Evolutionary conservation across 2,888 invertebrate species (phyloP), one percentile per base, ranked within the genome.

Genomic region (Chymomyza caudatula): DNA sequence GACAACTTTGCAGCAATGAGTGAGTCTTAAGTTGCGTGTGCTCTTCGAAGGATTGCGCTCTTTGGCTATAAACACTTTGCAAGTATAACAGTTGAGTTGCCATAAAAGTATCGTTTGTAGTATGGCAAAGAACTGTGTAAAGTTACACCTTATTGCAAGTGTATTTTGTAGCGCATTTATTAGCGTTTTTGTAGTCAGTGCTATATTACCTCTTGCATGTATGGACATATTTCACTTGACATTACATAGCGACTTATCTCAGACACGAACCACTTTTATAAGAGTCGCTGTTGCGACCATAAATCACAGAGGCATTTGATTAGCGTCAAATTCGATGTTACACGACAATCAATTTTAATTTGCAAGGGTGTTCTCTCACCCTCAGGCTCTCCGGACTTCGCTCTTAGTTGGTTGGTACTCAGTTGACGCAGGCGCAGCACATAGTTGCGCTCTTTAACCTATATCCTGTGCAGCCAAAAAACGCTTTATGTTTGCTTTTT

Each of bases 291-390:
- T 60, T 56, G 3, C 42, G 2, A 44, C 23, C 69, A 67, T 67
- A 67, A 73, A 73, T 77, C 69, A 71, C 47, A 57, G 19, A n/a
- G 11, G 37, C 68, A 66, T 76, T 76, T 81, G 65, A 81, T 78
- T 71, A 67, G 67, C 70, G 60, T 71, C 71, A 60, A 37, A 54
- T 60, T 66, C 52, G 15, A 29, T 60, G 57, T 67, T 63, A 64
- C 22, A 37, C 22, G 2, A 58, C 65, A 55, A 73, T 73, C 64
- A 83, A 71, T 72, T 65, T 52, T 4, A 49, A 56, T 67, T 67
- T 65, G 43, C 53, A 5, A 42, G n/a, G 17, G 3, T 8, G 3
- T 17, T 51, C 17, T 17, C 74, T 69, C 69, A 23, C 44, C 53
- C 29, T 52, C 4, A 15, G 56, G 51, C 25, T 51, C 19, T 53